Conservation (phyloP, 1,140 invertebrate genomes). For the Diorhabda elongata region DNA sequence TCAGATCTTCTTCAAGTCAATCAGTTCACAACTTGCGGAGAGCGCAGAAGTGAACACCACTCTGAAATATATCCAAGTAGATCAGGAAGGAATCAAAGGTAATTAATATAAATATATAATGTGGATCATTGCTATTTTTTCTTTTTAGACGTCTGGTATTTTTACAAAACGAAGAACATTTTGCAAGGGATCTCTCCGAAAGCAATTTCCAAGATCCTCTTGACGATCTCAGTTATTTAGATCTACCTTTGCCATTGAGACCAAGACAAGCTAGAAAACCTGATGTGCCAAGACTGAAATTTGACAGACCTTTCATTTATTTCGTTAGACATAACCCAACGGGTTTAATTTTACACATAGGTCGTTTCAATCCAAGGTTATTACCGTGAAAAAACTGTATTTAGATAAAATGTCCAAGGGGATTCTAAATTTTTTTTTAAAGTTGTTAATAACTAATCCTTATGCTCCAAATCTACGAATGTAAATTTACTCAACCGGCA, state of each 20-base stretch:
- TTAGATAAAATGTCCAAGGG: not conserved
- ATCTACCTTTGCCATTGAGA: constrained; percentile 60
- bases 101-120: constrained; percentile 21
- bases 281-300: constrained; percentile 67
- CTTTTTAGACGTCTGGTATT: not conserved
- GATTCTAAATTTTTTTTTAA: too few species aligned
- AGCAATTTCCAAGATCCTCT: constrained; percentile 58
- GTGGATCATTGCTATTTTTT: too few species aligned
- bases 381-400: constrained; percentile 54
- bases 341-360: constrained; percentile 79
- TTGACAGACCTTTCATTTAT: constrained; percentile 81
- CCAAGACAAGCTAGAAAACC: constrained; percentile 67
- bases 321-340: constrained; percentile 83
- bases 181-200: constrained; percentile 44
- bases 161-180: not conserved
- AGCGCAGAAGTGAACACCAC: constrained; percentile 70
- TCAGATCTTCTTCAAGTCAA: constrained; percentile 77
- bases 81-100: constrained; percentile 47
- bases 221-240: constrained; percentile 57
- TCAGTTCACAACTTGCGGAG: constrained; percentile 74
- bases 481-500: too few species aligned
- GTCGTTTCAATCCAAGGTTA: constrained; percentile 76
- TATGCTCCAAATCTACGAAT: too few species aligned
- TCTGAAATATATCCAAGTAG: constrained; percentile 73
- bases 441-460: too few species aligned